phyloP scores from a whole-genome alignment of 2,888 invertebrate species.

The Idaea aversata region DNA sequence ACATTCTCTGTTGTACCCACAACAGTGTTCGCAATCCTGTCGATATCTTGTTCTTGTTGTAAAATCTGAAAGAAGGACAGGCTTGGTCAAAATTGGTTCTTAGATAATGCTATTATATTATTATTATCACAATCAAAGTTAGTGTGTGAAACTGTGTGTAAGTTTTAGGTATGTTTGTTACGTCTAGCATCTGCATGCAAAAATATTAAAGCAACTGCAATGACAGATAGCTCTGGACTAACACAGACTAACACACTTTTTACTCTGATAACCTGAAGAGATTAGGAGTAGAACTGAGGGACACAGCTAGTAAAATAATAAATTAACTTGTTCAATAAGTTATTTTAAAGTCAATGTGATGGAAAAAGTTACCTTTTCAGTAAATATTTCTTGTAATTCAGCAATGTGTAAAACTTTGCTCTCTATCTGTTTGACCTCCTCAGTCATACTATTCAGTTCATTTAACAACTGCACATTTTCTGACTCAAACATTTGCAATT shows the following conservation, averaged over 20 bases:
- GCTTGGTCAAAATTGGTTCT: constrained; percentile 11
- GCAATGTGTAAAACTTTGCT: constrained; percentile 97
- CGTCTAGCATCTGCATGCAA: no score
- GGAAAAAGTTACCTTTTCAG: constrained; percentile 86
- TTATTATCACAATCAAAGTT: background rate
- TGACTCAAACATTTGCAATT: constrained; percentile 94
- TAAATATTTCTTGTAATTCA: constrained; percentile 96
- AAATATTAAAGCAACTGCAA: no score
- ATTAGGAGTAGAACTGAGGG: no score
- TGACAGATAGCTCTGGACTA: no score
- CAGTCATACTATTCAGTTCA: constrained; percentile 92
- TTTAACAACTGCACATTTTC: constrained; percentile 94
- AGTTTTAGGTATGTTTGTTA: no score
- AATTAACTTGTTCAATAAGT: background rate
- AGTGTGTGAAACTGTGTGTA: no score
- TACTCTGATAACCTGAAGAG: no score
- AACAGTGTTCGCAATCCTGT: constrained; percentile 92
- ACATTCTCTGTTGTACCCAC: constrained; percentile 97
- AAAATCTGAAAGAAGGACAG: constrained; percentile 80
- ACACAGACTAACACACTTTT: no score
- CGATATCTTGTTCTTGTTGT: constrained; percentile 96
- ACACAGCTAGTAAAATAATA: background rate
- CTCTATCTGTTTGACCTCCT: constrained; percentile 94
- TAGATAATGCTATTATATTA: background rate
- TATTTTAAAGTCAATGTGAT: background rate